These are phyloP conservation scores for Hypotaenidia okinawae DNA, from an alignment of 2,797 vertebrate species.

Conservation along the genomic window DNA sequence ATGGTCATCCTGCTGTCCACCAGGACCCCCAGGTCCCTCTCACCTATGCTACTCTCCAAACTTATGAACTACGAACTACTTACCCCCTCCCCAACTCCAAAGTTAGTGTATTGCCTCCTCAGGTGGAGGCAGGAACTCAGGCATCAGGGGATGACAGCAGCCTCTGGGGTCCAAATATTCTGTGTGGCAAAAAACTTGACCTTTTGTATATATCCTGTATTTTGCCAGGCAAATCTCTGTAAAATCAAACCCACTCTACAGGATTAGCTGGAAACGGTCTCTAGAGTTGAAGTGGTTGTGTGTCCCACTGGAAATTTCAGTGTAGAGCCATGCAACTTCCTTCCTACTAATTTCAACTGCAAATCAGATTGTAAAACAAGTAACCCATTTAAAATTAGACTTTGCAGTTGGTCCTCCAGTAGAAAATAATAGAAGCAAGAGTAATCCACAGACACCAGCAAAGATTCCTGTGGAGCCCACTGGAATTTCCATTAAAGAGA, in stretches of 20 bases:
- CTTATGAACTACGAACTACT: not conserved
- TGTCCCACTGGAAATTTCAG: not conserved
- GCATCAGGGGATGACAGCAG: not conserved
- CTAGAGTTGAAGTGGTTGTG: not conserved
- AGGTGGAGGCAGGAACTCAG: not conserved
- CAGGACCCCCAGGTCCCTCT: too few species aligned
- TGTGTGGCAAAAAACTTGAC: not conserved
- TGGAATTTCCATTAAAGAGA: slow-evolving; percentile 20
- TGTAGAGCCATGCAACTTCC: not conserved
- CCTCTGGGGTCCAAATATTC: not conserved
- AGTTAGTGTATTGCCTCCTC: not conserved
- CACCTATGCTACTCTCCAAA: too few species aligned
- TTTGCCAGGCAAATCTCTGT: not conserved
- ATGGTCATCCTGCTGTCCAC: too few species aligned
- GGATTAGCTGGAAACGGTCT: not conserved
- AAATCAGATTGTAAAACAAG: slow-evolving; percentile 3
- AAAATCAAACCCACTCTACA: not conserved
- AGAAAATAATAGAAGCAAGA: slow-evolving; percentile 3
- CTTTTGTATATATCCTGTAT: not conserved
- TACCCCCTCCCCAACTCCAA: not conserved
- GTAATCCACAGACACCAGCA: not conserved
- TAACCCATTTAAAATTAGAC: slow-evolving; percentile 20
- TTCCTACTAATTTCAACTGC: not conserved
- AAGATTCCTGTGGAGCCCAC: not conserved
- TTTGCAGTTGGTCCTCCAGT: not conserved